Evolutionary conservation across 2,113 vertebrate genomes (phyloP), one percentile per base, ranked within the genome.

Genomic region (Sylvilagus bachmani): DNA sequence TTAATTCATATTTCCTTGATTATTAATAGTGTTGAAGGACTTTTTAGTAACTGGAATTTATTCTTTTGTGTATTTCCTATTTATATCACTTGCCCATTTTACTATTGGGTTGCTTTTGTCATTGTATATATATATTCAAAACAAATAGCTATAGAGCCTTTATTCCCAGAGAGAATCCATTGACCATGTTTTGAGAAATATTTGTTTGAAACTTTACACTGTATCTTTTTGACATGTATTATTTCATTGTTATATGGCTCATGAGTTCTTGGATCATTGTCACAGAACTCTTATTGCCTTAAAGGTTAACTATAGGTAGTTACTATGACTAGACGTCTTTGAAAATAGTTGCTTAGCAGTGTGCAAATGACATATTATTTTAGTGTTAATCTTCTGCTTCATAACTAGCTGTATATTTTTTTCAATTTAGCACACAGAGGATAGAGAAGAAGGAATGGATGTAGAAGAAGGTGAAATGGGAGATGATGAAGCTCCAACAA

Each of bases 391-490:
- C 77, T 85, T 96, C 14, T 86, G 0, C 29, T 44, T 95, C 25
- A 53, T 81, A 38, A 90, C 44, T 66, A 19, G 31, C 38, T 96
- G 7, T 49, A 0, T 27, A 2, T 83, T 92, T 94, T 88, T 84
- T 88, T 55, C 38, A 2, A 89, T 95, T 94, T 89, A 99, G 99
- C 99, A 99, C 93, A 95, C 98, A 0, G 99, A 99, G 93, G 99
- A 99, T 73, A 99, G 98, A 98, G 99, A 99, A 82, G 99, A 99
- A 88, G 99, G 99, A 49, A 99, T 99, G 99, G 99, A 99, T 0
- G 99, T 99, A 77, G 99, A 99, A 96, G 99, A 99, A 98, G 99
- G 99, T 86, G 99, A 99, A 98, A 99, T 99, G 99, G 99, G 99
- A 93, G 99, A 99, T 95, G 99, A 99, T 92, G 99, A 99, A 93